Conservation (phyloP, 2,888 invertebrate genomes). For the Salpingus planirostris region DNA sequence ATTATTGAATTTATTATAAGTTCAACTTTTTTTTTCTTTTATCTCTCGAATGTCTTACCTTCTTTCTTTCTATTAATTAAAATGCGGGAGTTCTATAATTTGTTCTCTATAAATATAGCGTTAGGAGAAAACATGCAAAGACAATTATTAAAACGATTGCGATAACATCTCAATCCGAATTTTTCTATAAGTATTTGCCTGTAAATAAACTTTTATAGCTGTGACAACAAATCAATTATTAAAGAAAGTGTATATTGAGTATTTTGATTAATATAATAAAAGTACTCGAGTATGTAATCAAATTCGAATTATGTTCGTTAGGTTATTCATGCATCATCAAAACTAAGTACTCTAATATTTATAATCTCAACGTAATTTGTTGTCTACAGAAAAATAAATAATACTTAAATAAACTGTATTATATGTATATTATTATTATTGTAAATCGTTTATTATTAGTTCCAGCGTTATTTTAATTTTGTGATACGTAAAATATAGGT, state of each 20-base stretch:
- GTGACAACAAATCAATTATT: constrained; percentile 34
- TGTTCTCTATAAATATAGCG: no score
- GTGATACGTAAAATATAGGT: not conserved
- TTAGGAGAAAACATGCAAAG: constrained; percentile 12
- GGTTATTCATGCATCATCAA: no score
- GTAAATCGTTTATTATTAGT: not conserved
- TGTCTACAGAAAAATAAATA: constrained; percentile 10
- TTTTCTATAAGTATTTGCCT: constrained; percentile 18
- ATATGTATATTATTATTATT: constrained; percentile 7
- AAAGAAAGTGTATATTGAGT: constrained; percentile 16
- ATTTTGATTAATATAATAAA: constrained; percentile 7
- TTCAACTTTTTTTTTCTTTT: no score
- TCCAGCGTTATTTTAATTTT: not conserved
- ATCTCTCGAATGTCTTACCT: no score
- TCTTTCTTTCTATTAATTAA: no score
- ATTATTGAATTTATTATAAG: no score
- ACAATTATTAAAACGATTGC: constrained; percentile 19
- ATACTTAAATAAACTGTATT: no score
- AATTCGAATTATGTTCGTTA: no score
- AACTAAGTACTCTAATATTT: no score
- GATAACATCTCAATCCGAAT: constrained; percentile 28
- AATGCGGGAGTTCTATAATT: no score
- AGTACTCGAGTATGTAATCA: no score
- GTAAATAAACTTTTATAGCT: constrained; percentile 32
- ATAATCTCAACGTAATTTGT: constrained; percentile 9